These are phyloP conservation scores for Anguilla obscura DNA, from an alignment of 2,797 vertebrate species.

Conservation along the genomic window DNA sequence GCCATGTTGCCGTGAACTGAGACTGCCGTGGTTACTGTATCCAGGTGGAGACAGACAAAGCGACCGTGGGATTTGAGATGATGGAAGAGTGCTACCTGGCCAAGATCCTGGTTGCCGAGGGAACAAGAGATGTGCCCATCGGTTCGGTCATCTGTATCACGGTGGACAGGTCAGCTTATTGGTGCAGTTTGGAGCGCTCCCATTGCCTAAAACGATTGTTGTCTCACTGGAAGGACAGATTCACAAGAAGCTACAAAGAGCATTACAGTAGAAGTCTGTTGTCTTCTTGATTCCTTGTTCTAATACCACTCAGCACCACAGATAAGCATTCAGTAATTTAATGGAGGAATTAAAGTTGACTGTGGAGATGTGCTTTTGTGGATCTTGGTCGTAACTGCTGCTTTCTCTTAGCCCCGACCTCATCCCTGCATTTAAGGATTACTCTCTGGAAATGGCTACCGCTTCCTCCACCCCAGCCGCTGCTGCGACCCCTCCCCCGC, in stretches of 20 bases:
- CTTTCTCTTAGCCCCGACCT: conserved; percentile 75
- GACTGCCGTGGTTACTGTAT: not conserved
- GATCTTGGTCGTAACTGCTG: not conserved
- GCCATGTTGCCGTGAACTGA: not conserved
- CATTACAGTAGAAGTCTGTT: not conserved
- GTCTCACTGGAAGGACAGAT: not conserved
- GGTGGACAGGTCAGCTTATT: conserved; percentile 82
- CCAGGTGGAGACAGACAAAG: conserved; percentile 98
- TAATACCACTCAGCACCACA: not conserved
- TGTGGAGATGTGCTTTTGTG: not conserved
- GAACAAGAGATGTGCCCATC: conserved; percentile 88
- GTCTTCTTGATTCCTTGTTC: no score
- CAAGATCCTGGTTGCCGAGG: conserved; percentile 92
- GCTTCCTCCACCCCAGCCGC: conserved; percentile 62
- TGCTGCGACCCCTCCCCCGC: conserved; percentile 53
- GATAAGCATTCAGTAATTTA: not conserved
- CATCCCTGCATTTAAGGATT: conserved; percentile 85
- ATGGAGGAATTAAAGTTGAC: not conserved
- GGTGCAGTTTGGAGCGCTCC: not conserved
- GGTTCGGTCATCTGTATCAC: conserved; percentile 95
- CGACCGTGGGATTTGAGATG: conserved; percentile 95
- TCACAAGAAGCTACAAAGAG: not conserved
- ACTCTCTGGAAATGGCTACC: conserved; percentile 77
- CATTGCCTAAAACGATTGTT: not conserved
- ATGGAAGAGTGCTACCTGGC: conserved; percentile 94